These are phyloP conservation scores for Neolamprologus sp. DNA, from an alignment of 2,113 vertebrate genomes.

Conservation along the genomic window DNA sequence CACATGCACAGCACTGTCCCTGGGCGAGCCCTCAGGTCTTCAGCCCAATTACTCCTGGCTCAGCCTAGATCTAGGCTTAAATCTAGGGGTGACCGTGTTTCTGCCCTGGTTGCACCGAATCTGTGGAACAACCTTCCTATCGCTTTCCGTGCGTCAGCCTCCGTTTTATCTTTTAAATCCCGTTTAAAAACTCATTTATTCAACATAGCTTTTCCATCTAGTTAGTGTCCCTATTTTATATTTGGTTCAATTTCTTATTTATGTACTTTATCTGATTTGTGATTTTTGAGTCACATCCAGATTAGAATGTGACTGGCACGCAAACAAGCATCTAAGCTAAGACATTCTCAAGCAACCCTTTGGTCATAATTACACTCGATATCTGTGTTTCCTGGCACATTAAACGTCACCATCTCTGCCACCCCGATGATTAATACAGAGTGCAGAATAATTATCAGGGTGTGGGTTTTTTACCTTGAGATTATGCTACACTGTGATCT, in stretches of 20 bases:
- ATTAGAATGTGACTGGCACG: background rate
- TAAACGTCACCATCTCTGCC: background rate
- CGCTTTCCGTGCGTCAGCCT: accelerated
- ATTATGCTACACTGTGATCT: background rate
- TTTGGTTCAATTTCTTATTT: background rate
- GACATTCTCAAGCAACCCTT: background rate
- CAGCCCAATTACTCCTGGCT: background rate
- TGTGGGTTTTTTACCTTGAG: background rate
- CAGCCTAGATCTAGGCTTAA: accelerated
- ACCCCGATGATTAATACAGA: background rate
- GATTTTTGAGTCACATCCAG: background rate
- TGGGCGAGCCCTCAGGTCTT: background rate
- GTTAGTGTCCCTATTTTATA: background rate
- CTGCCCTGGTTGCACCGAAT: background rate
- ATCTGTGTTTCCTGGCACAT: background rate
- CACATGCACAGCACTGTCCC: no score
- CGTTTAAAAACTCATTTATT: background rate
- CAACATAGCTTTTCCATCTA: background rate
- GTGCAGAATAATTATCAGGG: background rate
- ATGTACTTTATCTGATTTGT: background rate
- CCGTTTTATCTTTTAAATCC: background rate
- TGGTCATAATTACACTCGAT: background rate
- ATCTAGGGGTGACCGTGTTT: background rate
- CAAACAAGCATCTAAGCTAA: background rate
- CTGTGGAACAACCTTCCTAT: background rate